These are phyloP conservation scores for Drosophila truncata DNA, from an alignment of 1,140 invertebrate species.

Conservation along the genomic window DNA sequence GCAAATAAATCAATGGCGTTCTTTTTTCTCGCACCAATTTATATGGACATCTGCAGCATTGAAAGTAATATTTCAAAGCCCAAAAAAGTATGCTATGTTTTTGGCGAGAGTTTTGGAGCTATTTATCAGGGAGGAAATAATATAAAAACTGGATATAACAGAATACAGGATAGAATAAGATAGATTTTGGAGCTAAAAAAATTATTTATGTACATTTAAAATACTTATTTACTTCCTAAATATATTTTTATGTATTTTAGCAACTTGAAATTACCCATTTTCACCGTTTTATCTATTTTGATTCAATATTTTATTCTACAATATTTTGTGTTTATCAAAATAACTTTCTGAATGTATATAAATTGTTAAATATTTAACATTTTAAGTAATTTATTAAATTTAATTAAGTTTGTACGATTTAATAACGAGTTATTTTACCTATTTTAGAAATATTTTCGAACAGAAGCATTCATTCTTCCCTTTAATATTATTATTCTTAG, in stretches of 20 bases:
- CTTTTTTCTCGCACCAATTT: conserved; percentile 30
- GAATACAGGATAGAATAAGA: neutral
- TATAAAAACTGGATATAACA: neutral
- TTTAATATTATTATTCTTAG: too few species aligned
- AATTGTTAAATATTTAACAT: too few species aligned
- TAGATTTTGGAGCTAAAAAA: neutral
- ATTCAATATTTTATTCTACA: too few species aligned
- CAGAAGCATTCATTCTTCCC: too few species aligned
- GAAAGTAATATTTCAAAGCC: conserved; percentile 33
- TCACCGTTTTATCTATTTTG: too few species aligned
- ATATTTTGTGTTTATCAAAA: too few species aligned
- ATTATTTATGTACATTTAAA: neutral
- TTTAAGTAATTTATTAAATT: too few species aligned
- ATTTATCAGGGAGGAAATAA: neutral
- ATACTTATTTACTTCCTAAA: neutral
- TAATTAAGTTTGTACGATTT: too few species aligned
- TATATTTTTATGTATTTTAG: neutral
- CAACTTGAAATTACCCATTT: neutral
- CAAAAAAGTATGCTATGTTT: conserved; percentile 20
- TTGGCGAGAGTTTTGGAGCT: neutral
- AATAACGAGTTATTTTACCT: too few species aligned
- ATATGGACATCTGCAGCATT: conserved; percentile 25
- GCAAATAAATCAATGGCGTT: conserved; percentile 46
- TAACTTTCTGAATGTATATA: too few species aligned
- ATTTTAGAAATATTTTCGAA: too few species aligned